Percentiles rank a stretch among this genome's conserved stretches.
phyloP scores from a whole-genome alignment of 1,140 invertebrate species.

The Mycetomoellerius zeteki region DNA sequence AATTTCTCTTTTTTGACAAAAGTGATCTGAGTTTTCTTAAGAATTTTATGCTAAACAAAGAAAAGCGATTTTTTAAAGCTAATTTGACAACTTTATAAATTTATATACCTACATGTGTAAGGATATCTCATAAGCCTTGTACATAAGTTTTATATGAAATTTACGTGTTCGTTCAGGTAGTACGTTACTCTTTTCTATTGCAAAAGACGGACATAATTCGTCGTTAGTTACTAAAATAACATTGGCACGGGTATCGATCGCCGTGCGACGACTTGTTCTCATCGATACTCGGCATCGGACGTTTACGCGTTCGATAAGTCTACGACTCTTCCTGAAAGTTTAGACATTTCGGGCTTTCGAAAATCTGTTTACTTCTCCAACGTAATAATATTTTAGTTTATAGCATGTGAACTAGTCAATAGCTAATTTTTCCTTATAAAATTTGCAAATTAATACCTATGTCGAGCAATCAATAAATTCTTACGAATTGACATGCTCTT shows the following conservation, averaged over 20 bases:
- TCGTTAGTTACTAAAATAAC: slow-evolving; percentile 57
- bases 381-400: not conserved
- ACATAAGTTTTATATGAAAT: not conserved
- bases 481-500: not conserved
- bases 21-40: not conserved
- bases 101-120: not conserved
- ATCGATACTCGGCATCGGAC: slow-evolving; percentile 27
- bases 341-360: slow-evolving; percentile 4
- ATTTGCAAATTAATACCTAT: not conserved
- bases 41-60: not conserved
- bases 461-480: not conserved
- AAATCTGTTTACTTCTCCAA: slow-evolving; percentile 21
- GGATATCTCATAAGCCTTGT: not conserved
- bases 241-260: slow-evolving; percentile 36
- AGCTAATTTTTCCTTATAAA: not conserved
- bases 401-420: not conserved
- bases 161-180: not conserved
- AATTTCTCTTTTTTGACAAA: not conserved
- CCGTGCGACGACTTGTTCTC: slow-evolving; percentile 38
- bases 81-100: not conserved
- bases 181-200: not conserved
- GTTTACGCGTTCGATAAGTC: not conserved
- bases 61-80: not conserved
- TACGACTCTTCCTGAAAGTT: slow-evolving; percentile 25
- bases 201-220: slow-evolving; percentile 28